A percentile compares a stretch with the other conserved stretches of the same genome.
These are phyloP conservation scores for Trematomus bernacchii DNA, from an alignment of 2,797 vertebrate genomes.

Conservation along the genomic window DNA sequence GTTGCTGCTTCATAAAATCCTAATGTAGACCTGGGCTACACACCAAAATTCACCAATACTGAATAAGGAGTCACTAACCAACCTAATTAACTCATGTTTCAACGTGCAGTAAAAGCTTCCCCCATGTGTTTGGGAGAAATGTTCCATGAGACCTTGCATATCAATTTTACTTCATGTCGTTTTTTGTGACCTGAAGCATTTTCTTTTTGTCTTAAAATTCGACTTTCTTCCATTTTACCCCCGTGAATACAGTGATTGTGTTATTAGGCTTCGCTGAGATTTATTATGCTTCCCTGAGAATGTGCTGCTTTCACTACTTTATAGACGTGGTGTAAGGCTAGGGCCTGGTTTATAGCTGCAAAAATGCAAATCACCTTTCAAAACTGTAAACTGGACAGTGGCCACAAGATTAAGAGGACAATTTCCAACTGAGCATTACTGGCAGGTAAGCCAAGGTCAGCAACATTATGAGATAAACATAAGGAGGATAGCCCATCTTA, in stretches of 20 bases:
- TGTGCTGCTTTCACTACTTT: slow-evolving; percentile 15
- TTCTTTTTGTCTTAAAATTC: slow-evolving; percentile 19
- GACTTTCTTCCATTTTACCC: slow-evolving; percentile 32
- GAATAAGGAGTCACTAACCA: slow-evolving; percentile 57
- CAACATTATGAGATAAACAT: slow-evolving; percentile 80
- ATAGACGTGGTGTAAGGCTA: slow-evolving; percentile 1
- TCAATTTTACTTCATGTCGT: slow-evolving; percentile 33
- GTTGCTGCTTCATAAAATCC: slow-evolving; percentile 57
- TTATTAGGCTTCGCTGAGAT: slow-evolving; percentile 15
- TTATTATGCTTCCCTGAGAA: slow-evolving; percentile 8
- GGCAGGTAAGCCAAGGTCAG: slow-evolving; percentile 77
- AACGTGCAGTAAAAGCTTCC: slow-evolving; percentile 47
- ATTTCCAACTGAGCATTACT: slow-evolving; percentile 62
- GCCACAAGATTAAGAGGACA: slow-evolving; percentile 59
- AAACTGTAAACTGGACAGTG: slow-evolving; percentile 45
- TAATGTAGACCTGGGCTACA: slow-evolving; percentile 51
- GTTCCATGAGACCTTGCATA: slow-evolving; percentile 34
- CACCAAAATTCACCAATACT: slow-evolving; percentile 52
- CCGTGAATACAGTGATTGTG: slow-evolving; percentile 19
- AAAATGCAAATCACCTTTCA: slow-evolving; percentile 48
- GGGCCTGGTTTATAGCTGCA: slow-evolving; percentile 5
- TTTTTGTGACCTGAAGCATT: slow-evolving; percentile 10
- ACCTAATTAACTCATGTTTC: slow-evolving; percentile 56
- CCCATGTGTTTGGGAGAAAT: slow-evolving; percentile 41
- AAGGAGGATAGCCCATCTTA: slow-evolving; percentile 73